Base-by-base conservation (phyloP, 2,888 invertebrate genomes). In the Bimastos eiseni region DNA sequence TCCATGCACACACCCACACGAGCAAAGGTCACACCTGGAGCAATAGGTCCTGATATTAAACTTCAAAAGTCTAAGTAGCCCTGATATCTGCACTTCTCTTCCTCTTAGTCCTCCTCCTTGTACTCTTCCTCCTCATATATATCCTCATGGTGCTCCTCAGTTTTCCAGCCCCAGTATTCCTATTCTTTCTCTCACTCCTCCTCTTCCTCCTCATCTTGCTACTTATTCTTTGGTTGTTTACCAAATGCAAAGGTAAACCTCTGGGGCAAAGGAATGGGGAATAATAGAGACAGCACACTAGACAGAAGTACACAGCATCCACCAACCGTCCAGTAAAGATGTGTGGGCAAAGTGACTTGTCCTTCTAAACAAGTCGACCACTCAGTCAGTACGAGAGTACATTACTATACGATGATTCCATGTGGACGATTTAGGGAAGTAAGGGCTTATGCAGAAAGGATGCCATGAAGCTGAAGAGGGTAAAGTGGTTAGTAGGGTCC, bases 341-440 rank as follows among this genome's bases (percentile, higher is more conserved):
- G 70, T n/a, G 70, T 8, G 70, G 70, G n/a, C 70, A 70, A 70
- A 70, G 70, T 70, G 70, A 30, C 70, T 70, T 70, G 70, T 70
- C 70, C 70, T n/a, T 70, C 70, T 70, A 70, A 70, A 70, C n/a
- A 70, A 70, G 70, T 70, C 70, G n/a, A n/a, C 70, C 55, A 70
- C 30, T n/a, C 70, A 70, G 70, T n/a, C 70, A 70, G 70, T 70
- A 55, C 24, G 30, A 55, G 24, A 55, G 30, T 55, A 55, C 30
- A 55, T 55, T 30, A 55, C 70, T 0, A 70, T 8, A n/a, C 70
- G 11, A n/a, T 70, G 70, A 70, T 8, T 70, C 70, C n/a, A n/a
- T 70, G 70, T 70, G 30, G 70, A 70, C 11, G n/a, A 11, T n/a
- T 30, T 11, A 30, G 70, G n/a, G 30, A 70, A 70, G 70, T n/a